phyloP scores from a whole-genome alignment of 2,113 vertebrate genomes.

The Connochaetes taurinus region DNA sequence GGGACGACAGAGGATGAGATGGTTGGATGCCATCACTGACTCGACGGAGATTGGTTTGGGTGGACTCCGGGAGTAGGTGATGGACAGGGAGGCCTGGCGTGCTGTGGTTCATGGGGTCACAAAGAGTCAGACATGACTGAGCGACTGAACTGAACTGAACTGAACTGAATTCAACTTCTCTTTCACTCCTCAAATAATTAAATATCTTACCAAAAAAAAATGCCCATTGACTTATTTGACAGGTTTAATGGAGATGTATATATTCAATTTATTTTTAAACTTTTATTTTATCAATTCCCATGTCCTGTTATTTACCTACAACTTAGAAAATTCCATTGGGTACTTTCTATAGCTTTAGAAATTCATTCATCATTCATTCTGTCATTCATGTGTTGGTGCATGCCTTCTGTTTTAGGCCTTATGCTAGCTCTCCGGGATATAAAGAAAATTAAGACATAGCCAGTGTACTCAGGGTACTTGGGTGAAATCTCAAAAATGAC shows the following conservation, averaged over 20 bases:
- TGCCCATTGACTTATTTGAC: not conserved
- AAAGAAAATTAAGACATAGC: not conserved
- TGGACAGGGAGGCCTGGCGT: too few species aligned
- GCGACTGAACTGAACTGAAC: too few species aligned
- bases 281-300: not conserved
- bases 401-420: not conserved
- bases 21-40: too few species aligned
- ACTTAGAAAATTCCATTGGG: not conserved
- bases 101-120: too few species aligned
- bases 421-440: not conserved
- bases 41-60: too few species aligned
- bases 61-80: too few species aligned
- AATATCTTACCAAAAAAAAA: not conserved
- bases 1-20: too few species aligned
- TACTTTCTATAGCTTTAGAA: not conserved
- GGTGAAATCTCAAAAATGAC: not conserved
- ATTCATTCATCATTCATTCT: not conserved
- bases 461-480: not conserved
- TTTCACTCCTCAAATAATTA: not conserved
- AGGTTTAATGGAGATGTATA: not conserved
- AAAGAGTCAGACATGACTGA: too few species aligned
- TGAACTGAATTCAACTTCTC: not conserved
- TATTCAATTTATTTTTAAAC: not conserved
- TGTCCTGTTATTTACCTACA: not conserved
- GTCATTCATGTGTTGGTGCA: not conserved